phyloP scores from a whole-genome alignment of 2,888 invertebrate genomes.

The Ectemnius cavifrons region DNA sequence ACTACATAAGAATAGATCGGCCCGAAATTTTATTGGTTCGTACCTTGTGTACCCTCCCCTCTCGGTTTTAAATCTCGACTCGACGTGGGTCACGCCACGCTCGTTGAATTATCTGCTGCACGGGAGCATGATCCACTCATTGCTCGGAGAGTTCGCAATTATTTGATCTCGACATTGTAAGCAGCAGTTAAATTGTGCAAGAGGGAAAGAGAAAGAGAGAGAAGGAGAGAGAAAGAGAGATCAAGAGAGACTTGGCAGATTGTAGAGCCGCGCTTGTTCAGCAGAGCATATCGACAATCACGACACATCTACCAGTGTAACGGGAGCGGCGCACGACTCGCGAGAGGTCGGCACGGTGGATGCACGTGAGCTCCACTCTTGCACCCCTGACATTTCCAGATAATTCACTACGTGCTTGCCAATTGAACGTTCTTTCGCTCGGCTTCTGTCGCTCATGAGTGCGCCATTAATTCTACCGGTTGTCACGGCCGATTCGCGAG shows the following conservation, averaged over 20 bases:
- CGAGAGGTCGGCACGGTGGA: neutral
- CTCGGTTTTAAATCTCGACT: neutral
- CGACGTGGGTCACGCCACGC: neutral
- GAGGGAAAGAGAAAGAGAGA: too few species aligned
- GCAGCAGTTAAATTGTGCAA: too few species aligned
- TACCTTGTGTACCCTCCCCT: too few species aligned
- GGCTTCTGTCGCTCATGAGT: conserved; percentile 39
- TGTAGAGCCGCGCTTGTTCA: neutral
- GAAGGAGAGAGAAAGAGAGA: too few species aligned
- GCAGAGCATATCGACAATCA: conserved; percentile 1
- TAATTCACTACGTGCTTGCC: conserved; percentile 42
- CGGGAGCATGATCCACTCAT: neutral
- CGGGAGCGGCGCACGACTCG: neutral
- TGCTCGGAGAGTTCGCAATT: neutral
- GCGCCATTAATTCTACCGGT: conserved; percentile 51
- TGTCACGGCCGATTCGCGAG: conserved; percentile 33
- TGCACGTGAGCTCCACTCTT: conserved; percentile 26
- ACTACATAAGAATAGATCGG: neutral
- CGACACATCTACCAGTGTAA: conserved; percentile 12
- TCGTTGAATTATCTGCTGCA: neutral
- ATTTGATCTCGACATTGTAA: conserved; percentile 7
- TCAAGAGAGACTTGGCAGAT: conserved; percentile 18
- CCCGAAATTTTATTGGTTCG: neutral
- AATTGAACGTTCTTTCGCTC: conserved; percentile 34
- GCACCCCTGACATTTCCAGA: conserved; percentile 39